Base-by-base conservation (phyloP, 2,113 vertebrate genomes). In the Nerophis lumbriciformis region DNA sequence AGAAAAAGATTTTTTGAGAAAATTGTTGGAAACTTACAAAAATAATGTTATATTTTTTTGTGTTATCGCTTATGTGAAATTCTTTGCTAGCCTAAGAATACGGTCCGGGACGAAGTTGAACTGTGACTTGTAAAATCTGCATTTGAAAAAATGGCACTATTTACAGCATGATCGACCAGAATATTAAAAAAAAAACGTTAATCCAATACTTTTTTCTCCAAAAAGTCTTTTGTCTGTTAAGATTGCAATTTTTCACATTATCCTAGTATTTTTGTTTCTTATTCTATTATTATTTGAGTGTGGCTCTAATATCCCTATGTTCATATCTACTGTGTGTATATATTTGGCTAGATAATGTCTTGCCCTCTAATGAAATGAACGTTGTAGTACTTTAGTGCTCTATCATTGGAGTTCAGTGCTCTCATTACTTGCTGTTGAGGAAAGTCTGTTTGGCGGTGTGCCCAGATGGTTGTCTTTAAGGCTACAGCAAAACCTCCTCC, bases 391-490 rank as follows among this genome's bases (percentile, higher is more conserved):
- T 64, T 52, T 65, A 77, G 66, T 74, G 71, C 69, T 64, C 50
- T 65, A 71, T 77, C 75, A 75, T 74, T 75, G 57, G 57, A 80
- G 63, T 72, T 68, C 71, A 57, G n/a, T 63, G 53, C 64, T 66
- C 54, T 65, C 66, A 69, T 68, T 68, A 65, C 48, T 65, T 77
- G 61, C 83, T 83, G 68, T 59, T 66, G 68, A 79, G 75, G 77
- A 79, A 78, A 83, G 72, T 81, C 75, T 73, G 73, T 62, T 83
- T 88, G 83, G 83, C 71, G 73, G 69, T 69, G 80, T 75, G 78
- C 85, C 84, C 72, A 87, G 81, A 87, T 81, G 76, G 78, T 81
- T 82, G 75, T 78, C 81, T 83, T 84, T 86, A 83, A 86, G 70
- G 75, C 65, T 64, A 42, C 53, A 68, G 52, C 13, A 12, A 55